These are phyloP conservation scores for Archivesica marissinica DNA, from an alignment of 1,140 invertebrate genomes.

Conservation along the genomic window DNA sequence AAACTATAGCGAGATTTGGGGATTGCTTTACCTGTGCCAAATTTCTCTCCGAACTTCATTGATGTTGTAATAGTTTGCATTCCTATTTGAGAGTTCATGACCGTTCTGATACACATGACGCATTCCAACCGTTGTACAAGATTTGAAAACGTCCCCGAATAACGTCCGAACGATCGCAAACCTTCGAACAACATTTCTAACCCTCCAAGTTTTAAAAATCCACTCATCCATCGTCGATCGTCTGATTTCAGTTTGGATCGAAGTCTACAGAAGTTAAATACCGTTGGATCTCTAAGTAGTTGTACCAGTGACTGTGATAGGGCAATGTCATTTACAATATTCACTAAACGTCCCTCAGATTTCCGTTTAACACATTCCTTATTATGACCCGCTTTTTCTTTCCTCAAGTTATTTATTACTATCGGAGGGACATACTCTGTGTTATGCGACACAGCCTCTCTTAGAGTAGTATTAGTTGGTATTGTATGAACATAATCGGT, in stretches of 20 bases:
- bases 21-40: slow-evolving; percentile 52
- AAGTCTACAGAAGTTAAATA: slow-evolving; percentile 54
- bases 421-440: too few relatives aligned
- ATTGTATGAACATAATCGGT: too few relatives aligned
- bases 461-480: too few relatives aligned
- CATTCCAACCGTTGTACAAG: slow-evolving; percentile 79
- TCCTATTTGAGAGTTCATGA: slow-evolving; percentile 84
- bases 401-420: neutral
- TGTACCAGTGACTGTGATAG: slow-evolving; percentile 57
- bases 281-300: slow-evolving; percentile 46
- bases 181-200: slow-evolving; percentile 83
- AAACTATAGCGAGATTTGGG: neutral
- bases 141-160: slow-evolving; percentile 57
- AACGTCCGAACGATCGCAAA: slow-evolving; percentile 75
- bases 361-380: slow-evolving; percentile 10
- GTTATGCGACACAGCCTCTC: too few relatives aligned
- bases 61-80: slow-evolving; percentile 72
- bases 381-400: neutral
- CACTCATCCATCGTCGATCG: slow-evolving; percentile 82
- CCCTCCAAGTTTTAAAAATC: slow-evolving; percentile 83
- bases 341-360: slow-evolving; percentile 37
- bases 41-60: slow-evolving; percentile 47
- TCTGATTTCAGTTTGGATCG: slow-evolving; percentile 53
- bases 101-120: slow-evolving; percentile 83
- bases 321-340: slow-evolving; percentile 45